phyloP scores from a whole-genome alignment of 2,113 vertebrate species.

The Montifringilla adamsi region DNA sequence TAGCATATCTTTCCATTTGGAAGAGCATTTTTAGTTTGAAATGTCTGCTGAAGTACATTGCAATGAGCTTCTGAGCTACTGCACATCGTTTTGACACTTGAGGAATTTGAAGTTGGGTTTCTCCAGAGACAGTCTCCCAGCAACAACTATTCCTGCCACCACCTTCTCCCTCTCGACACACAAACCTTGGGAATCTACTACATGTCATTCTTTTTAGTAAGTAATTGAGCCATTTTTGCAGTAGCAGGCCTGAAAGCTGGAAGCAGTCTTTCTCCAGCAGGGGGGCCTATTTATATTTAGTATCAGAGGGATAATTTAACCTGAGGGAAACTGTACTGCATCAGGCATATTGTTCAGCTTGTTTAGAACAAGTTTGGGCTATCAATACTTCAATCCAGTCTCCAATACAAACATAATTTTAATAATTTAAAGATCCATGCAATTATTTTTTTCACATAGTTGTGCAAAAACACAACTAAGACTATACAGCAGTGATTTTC shows the following conservation, averaged over 20 bases:
- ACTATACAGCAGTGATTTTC: neutral
- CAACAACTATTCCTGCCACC: neutral
- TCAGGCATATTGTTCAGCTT: neutral
- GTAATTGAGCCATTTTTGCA: neutral
- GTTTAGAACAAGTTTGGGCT: neutral
- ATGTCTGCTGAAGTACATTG: neutral
- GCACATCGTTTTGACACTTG: neutral
- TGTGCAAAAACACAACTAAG: neutral
- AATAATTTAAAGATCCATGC: neutral
- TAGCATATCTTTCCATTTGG: neutral
- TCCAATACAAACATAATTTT: neutral
- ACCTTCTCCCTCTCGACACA: neutral
- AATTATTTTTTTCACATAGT: neutral
- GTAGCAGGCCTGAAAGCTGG: neutral
- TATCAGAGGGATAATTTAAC: neutral
- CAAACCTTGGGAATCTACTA: neutral
- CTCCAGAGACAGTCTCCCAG: neutral
- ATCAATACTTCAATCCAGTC: neutral
- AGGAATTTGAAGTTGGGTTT: neutral
- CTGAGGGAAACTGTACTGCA: neutral
- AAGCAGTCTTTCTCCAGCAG: neutral
- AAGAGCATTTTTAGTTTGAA: neutral
- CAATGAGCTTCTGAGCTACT: neutral
- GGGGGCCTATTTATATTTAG: neutral
- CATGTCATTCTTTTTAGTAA: neutral